phyloP scores from a whole-genome alignment of 2,113 vertebrate species.

The Chitala chitala region DNA sequence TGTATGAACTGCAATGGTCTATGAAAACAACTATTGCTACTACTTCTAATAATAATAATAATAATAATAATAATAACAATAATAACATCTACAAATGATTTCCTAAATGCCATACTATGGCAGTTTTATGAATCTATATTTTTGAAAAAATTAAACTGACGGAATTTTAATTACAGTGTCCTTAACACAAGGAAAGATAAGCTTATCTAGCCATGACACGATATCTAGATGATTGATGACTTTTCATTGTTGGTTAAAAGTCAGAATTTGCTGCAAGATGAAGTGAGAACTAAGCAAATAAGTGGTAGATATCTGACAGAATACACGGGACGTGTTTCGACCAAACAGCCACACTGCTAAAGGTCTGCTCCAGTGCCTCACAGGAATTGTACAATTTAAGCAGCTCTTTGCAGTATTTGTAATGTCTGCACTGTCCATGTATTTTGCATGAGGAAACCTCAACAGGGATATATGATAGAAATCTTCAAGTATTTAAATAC shows the following conservation, averaged over 20 bases:
- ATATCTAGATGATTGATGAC: not conserved
- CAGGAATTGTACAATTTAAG: constrained; percentile 76
- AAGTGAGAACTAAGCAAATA: not conserved
- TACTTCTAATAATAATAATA: not conserved
- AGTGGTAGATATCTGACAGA: constrained; percentile 40
- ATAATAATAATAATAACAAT: too few relatives aligned
- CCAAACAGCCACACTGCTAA: constrained; percentile 27
- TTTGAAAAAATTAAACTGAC: too few relatives aligned
- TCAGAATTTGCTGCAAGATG: not conserved
- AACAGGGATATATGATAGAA: constrained; percentile 85
- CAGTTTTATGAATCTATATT: too few relatives aligned
- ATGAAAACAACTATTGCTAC: not conserved
- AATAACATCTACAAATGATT: too few relatives aligned
- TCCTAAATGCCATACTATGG: too few relatives aligned
- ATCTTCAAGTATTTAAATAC: constrained; percentile 98
- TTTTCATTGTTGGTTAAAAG: not conserved
- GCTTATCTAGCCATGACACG: not conserved
- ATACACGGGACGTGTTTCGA: constrained; percentile 44
- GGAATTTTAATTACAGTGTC: too few relatives aligned
- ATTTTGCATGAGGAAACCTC: constrained; percentile 95
- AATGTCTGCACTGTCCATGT: constrained; percentile 92
- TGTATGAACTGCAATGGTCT: not conserved
- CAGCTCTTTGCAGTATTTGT: constrained; percentile 82
- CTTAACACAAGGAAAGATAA: not conserved
- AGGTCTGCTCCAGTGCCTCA: not conserved